A percentile compares a stretch with the other conserved stretches of the same genome.
These are phyloP conservation scores for Timema cristinae DNA, from an alignment of 2,888 invertebrate species.

Conservation along the genomic window DNA sequence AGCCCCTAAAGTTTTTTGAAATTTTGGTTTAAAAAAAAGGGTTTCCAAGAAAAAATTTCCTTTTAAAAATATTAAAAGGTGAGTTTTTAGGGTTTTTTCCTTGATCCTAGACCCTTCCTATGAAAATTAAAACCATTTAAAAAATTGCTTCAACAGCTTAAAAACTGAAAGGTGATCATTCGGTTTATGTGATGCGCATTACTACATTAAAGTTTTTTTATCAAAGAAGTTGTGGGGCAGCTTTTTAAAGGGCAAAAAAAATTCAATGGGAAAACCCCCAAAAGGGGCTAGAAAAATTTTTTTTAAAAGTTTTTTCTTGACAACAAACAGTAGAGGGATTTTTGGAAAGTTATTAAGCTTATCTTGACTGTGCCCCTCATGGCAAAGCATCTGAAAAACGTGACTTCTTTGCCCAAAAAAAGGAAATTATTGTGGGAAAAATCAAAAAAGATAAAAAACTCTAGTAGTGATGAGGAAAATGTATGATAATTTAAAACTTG, in stretches of 20 bases:
- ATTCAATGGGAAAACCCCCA: neutral
- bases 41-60: neutral
- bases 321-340: slow-evolving; percentile 5
- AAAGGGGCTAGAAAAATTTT: neutral
- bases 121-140: slow-evolving; percentile 13
- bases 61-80: neutral
- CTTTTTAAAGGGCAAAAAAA: neutral
- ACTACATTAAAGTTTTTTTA: neutral
- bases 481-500: no score
- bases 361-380: no score
- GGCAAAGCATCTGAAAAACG: no score
- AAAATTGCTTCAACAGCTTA: slow-evolving; percentile 10
- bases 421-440: no score
- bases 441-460: no score
- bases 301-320: neutral
- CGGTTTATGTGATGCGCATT: neutral
- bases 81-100: neutral
- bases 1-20: neutral
- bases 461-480: no score
- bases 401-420: no score
- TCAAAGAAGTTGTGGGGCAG: neutral
- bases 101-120: slow-evolving; percentile 6
- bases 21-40: neutral
- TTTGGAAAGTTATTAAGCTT: neutral
- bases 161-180: neutral